Conservation (phyloP, 1,140 invertebrate species). For the Aphidius ervi region DNA sequence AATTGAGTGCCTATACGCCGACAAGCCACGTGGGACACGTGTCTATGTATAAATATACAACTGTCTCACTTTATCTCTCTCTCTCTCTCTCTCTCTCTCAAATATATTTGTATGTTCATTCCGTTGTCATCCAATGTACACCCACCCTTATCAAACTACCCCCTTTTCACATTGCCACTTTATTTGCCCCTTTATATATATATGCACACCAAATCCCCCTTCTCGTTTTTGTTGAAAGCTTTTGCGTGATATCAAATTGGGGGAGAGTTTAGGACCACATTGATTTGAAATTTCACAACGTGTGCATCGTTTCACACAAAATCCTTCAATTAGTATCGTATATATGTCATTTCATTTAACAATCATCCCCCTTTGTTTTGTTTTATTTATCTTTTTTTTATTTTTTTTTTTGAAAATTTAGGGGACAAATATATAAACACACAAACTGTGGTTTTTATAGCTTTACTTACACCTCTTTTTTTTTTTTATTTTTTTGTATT, state of each 20-base stretch:
- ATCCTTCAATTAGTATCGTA: too few species aligned
- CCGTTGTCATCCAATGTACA: not conserved
- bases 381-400: too few species aligned
- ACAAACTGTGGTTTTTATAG: too few species aligned
- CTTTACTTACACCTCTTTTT: too few species aligned
- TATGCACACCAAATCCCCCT: not conserved
- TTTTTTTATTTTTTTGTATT: too few species aligned
- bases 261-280: constrained; percentile 2
- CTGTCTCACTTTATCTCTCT: constrained; percentile 9
- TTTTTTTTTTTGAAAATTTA: too few species aligned
- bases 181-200: too few species aligned
- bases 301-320: constrained; percentile 8
- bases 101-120: not conserved
- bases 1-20: constrained; percentile 20
- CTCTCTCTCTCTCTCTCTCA: constrained; percentile 5
- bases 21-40: constrained; percentile 22
- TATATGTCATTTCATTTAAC: too few species aligned
- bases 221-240: not conserved
- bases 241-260: too few species aligned
- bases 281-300: constrained; percentile 21
- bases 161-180: not conserved
- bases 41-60: constrained; percentile 3
- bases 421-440: too few species aligned
- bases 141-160: constrained; percentile 9
- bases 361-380: too few species aligned